Conservation (phyloP, 2,888 invertebrate species). For the Argyra leucocephala region DNA sequence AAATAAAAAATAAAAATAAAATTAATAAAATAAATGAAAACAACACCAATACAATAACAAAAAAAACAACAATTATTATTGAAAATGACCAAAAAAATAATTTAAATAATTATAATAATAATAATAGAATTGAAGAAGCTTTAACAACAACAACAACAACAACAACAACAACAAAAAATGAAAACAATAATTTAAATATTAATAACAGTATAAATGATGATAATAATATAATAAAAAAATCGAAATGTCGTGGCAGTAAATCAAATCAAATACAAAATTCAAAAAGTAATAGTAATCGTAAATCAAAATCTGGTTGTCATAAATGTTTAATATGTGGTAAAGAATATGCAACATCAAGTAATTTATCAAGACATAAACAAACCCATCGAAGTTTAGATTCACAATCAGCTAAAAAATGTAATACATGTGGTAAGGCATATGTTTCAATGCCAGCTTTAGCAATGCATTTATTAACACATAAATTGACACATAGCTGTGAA, state of each 20-base stretch:
- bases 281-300: not conserved
- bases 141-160: conserved; percentile 10
- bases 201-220: conserved; percentile 22
- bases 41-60: not conserved
- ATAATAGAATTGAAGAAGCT: conserved; percentile 34
- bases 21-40: not conserved
- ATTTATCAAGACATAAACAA: conserved; percentile 81
- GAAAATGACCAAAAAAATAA: conserved; percentile 48
- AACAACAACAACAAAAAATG: conserved; percentile 15
- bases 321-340: conserved; percentile 82
- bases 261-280: conserved; percentile 34
- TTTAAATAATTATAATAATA: conserved; percentile 42
- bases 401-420: conserved; percentile 89
- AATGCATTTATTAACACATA: conserved; percentile 88
- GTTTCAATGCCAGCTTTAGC: conserved; percentile 96
- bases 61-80: conserved; percentile 12
- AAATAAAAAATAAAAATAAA: conserved; percentile 19
- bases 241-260: conserved; percentile 13
- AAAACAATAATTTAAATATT: conserved; percentile 16
- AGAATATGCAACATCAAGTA: conserved; percentile 83
- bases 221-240: conserved; percentile 23
- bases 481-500: conserved; percentile 81
- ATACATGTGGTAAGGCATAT: conserved; percentile 91
- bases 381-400: conserved; percentile 89
- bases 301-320: conserved; percentile 45